Percentiles rank a stretch among this genome's conserved stretches.
phyloP scores from a whole-genome alignment of 2,888 invertebrate genomes.

The Penaeus monodon region DNA sequence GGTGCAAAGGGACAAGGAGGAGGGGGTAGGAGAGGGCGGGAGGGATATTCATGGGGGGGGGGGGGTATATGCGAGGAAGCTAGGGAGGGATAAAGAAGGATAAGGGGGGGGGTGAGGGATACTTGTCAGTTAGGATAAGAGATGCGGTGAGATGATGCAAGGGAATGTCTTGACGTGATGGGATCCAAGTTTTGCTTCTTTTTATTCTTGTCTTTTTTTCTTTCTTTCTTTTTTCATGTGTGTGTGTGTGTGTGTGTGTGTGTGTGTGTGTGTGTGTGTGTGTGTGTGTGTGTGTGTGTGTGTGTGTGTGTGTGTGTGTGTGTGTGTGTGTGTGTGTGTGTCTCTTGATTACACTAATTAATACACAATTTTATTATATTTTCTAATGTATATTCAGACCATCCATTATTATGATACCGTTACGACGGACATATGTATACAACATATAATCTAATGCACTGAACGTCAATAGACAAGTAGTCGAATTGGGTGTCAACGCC shows the following conservation, averaged over 20 bases:
- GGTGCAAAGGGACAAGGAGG: neutral
- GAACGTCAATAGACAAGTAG: no score
- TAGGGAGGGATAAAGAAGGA: neutral
- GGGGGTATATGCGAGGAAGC: neutral
- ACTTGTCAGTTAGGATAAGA: no score
- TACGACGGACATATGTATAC: no score
- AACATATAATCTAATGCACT: no score
- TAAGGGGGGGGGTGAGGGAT: neutral
- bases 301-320: neutral
- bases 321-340: neutral
- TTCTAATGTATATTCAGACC: no score
- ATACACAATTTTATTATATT: no score
- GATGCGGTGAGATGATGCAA: no score
- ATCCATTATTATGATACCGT: no score
- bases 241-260: constrained; percentile 3
- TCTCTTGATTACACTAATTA: neutral
- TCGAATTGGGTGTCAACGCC: no score
- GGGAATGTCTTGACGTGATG: no score
- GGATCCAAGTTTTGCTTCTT: no score
- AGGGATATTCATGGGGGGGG: neutral
- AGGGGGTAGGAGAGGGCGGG: neutral
- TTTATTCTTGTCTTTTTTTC: no score
- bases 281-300: neutral
- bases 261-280: constrained; percentile 7
- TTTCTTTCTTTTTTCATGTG: neutral